Percentiles rank a stretch among this genome's conserved stretches.
Conservation (phyloP, 2,797 vertebrate species). For the Hippocampus kuda region DNA sequence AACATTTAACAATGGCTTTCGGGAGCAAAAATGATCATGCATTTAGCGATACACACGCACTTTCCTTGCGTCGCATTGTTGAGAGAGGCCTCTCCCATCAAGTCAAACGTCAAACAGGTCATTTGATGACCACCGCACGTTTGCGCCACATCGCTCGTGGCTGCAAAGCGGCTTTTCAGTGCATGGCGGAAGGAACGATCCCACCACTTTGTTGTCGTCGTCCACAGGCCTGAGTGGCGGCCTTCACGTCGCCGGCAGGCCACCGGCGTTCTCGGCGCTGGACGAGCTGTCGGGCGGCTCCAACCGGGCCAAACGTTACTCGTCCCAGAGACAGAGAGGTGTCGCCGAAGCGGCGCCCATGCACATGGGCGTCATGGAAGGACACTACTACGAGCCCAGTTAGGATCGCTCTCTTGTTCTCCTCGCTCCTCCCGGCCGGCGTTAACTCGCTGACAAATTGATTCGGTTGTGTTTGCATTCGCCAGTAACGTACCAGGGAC, state of each 20-base stretch:
- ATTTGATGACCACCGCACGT: too few relatives aligned
- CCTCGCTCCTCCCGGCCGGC: not conserved
- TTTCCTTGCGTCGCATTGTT: too few relatives aligned
- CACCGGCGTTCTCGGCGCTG: constrained; percentile 80
- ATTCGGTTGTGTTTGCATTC: not conserved
- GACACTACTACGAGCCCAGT: constrained; percentile 93
- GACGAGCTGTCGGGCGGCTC: constrained; percentile 79
- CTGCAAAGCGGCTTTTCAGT: too few relatives aligned
- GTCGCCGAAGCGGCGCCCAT: constrained; percentile 79
- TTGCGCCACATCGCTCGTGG: too few relatives aligned
- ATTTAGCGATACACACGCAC: too few relatives aligned
- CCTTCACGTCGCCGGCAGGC: constrained; percentile 74
- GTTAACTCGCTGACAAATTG: not conserved
- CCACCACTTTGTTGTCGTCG: not conserved
- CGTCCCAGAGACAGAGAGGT: constrained; percentile 84
- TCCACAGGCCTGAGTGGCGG: constrained; percentile 75
- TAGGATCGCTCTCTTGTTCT: constrained; percentile 40
- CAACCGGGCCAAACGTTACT: constrained; percentile 90
- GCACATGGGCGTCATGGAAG: constrained; percentile 90
- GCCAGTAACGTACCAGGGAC: constrained; percentile 92
- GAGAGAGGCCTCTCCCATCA: too few relatives aligned
- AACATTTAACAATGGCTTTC: too few relatives aligned
- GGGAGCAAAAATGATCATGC: too few relatives aligned
- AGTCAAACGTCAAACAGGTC: too few relatives aligned
- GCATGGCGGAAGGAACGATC: too few relatives aligned